These are phyloP conservation scores for Agrochola circellaris DNA, from an alignment of 2,888 invertebrate genomes.

Conservation along the genomic window DNA sequence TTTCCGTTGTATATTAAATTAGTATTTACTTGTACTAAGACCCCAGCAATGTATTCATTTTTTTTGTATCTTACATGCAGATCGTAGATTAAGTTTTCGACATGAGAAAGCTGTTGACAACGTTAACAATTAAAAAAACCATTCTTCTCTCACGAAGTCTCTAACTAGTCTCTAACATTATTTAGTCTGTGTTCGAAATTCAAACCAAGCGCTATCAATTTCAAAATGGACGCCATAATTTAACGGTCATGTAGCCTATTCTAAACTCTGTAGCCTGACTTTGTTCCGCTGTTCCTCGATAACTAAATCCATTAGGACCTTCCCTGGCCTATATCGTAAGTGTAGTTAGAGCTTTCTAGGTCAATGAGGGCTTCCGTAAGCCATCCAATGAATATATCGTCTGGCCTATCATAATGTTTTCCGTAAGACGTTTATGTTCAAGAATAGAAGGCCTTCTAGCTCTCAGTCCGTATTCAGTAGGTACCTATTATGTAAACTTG, in stretches of 20 bases:
- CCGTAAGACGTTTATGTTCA: slow-evolving; percentile 6
- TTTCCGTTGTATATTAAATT: not conserved
- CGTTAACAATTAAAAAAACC: not conserved
- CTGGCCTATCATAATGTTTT: slow-evolving; percentile 42
- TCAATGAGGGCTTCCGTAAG: slow-evolving; percentile 63
- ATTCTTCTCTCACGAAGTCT: not conserved
- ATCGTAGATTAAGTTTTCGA: not conserved
- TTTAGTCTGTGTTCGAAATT: slow-evolving; percentile 21
- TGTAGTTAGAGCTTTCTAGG: slow-evolving; percentile 61
- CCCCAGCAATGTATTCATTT: not conserved
- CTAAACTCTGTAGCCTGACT: slow-evolving; percentile 24
- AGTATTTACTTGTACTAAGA: not conserved
- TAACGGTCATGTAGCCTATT: slow-evolving; percentile 32
- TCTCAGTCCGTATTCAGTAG: not conserved
- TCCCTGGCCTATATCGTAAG: slow-evolving; percentile 60
- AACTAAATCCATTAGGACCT: slow-evolving; percentile 63
- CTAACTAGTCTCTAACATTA: not conserved
- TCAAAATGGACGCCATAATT: slow-evolving; percentile 36
- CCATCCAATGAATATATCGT: slow-evolving; percentile 50
- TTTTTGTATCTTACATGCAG: not conserved
- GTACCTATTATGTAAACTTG: slow-evolving; percentile 10
- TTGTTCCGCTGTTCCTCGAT: slow-evolving; percentile 41
- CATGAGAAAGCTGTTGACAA: not conserved
- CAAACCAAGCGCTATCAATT: slow-evolving; percentile 11
- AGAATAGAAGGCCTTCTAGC: slow-evolving; percentile 16